phyloP scores from a whole-genome alignment of 2,888 invertebrate species.

The Netelia virgata region DNA sequence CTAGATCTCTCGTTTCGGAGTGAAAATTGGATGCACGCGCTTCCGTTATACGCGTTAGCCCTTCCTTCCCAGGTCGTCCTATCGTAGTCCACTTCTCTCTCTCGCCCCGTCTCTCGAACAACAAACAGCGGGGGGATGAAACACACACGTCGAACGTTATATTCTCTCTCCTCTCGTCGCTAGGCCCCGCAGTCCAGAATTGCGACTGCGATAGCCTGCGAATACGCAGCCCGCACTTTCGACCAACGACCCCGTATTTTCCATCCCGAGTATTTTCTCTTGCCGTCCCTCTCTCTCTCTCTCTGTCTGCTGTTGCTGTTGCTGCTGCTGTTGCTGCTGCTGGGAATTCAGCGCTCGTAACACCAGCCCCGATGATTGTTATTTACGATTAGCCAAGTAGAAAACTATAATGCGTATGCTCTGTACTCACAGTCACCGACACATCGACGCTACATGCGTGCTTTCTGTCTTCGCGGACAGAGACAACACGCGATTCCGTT shows the following conservation, averaged over 20 bases:
- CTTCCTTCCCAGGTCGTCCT: neutral
- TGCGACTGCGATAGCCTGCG: no score
- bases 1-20: slow-evolving; percentile 54
- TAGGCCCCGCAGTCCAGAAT: no score
- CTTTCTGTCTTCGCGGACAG: slow-evolving; percentile 10
- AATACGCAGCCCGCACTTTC: no score
- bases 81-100: slow-evolving; percentile 10
- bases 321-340: slow-evolving; percentile 3
- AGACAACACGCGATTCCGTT: slow-evolving; percentile 44
- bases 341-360: slow-evolving; percentile 13
- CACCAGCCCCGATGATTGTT: slow-evolving; percentile 68
- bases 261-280: neutral
- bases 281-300: slow-evolving; percentile 46
- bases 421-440: slow-evolving; percentile 19
- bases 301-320: slow-evolving; percentile 28
- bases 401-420: slow-evolving; percentile 72
- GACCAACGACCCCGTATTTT: no score
- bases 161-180: no score
- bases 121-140: slow-evolving; percentile 26
- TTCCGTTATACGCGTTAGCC: slow-evolving; percentile 35
- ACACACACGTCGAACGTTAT: no score
- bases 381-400: slow-evolving; percentile 77
- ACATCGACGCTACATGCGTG: neutral
- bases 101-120: slow-evolving; percentile 35
- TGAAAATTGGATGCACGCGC: slow-evolving; percentile 66